These are phyloP conservation scores for Lampris megalopsis DNA, from an alignment of 2,113 vertebrate species.

Conservation along the genomic window DNA sequence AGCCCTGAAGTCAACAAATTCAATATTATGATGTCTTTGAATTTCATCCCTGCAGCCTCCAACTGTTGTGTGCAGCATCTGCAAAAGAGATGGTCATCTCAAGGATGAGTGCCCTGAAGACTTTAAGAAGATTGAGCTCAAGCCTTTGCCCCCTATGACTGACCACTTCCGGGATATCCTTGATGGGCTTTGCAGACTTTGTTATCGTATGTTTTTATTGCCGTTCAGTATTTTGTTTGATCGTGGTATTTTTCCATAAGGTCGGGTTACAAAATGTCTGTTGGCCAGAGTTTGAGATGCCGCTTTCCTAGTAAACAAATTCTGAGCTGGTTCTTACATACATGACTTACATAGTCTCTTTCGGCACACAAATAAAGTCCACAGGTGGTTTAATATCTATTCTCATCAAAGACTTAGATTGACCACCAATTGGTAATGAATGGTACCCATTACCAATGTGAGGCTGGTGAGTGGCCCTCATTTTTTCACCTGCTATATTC, in stretches of 20 bases:
- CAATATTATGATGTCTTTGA: neutral
- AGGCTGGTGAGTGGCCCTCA: too few species aligned
- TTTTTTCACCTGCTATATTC: too few species aligned
- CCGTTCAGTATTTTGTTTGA: neutral
- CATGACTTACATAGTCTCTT: too few species aligned
- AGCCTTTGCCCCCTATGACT: constrained; percentile 93
- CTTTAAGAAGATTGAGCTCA: constrained; percentile 98
- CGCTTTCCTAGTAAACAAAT: too few species aligned
- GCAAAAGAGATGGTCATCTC: constrained; percentile 97
- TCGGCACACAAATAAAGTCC: neutral
- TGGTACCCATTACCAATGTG: too few species aligned
- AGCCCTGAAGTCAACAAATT: neutral
- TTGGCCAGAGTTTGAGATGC: too few species aligned
- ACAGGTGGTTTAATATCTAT: too few species aligned
- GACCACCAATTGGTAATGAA: too few species aligned
- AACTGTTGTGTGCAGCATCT: constrained; percentile 98
- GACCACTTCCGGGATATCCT: constrained; percentile 93
- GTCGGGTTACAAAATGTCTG: too few species aligned
- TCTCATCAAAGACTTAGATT: too few species aligned
- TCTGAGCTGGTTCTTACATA: too few species aligned
- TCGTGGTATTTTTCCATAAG: neutral
- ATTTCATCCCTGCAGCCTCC: constrained; percentile 84
- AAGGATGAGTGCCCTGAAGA: constrained; percentile 98
- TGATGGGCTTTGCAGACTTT: constrained; percentile 91
- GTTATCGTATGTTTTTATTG: constrained; percentile 87